These are phyloP conservation scores for Liparis tanakae DNA, from an alignment of 2,797 vertebrate species.

Conservation along the genomic window DNA sequence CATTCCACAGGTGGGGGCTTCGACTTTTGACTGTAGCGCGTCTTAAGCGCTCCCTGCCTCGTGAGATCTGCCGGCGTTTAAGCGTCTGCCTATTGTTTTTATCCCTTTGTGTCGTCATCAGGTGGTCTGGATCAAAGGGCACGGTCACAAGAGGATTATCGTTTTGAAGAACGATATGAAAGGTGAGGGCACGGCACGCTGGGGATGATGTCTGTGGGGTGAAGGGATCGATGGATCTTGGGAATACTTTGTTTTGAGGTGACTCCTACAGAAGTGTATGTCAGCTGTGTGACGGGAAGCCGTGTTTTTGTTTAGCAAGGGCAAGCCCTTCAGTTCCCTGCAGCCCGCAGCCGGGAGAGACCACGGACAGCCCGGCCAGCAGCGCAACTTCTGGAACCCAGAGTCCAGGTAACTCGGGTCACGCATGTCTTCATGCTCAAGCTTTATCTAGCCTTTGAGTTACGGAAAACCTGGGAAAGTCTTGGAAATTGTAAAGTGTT, in stretches of 20 bases:
- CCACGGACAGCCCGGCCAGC: constrained; percentile 52
- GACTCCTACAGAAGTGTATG: background rate
- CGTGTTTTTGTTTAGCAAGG: constrained; percentile 65
- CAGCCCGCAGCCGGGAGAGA: constrained; percentile 71
- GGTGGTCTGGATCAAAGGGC: constrained; percentile 99
- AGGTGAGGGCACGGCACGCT: constrained; percentile 78
- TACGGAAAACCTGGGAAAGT: too few relatives aligned
- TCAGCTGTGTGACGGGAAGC: background rate
- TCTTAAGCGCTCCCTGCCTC: background rate
- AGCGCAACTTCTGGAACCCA: constrained; percentile 54
- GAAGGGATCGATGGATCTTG: background rate
- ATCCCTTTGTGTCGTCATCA: constrained; percentile 57
- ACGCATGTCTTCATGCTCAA: background rate
- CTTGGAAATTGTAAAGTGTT: too few relatives aligned
- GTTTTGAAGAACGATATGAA: constrained; percentile 99
- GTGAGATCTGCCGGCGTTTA: background rate
- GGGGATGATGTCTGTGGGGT: too few relatives aligned
- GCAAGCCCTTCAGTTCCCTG: constrained; percentile 65
- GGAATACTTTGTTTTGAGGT: background rate
- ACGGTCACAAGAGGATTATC: constrained; percentile 98
- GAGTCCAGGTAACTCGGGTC: constrained; percentile 69
- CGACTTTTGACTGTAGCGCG: background rate
- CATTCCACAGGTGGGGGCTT: constrained; percentile 89
- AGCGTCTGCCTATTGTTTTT: background rate
- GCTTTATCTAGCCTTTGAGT: background rate